phyloP scores from a whole-genome alignment of 2,113 vertebrate species.

The Hyla sarda region DNA sequence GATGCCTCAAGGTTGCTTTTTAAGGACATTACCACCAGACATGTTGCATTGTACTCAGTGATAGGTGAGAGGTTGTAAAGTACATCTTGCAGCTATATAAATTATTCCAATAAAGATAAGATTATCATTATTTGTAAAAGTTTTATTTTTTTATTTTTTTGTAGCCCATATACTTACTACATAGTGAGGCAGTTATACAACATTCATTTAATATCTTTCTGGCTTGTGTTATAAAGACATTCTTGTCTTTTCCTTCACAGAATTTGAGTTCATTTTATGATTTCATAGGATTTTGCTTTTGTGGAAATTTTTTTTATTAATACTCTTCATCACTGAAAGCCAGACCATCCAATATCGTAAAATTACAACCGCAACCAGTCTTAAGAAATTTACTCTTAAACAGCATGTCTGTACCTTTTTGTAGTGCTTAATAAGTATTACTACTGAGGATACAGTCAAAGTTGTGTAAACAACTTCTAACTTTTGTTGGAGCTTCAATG shows the following conservation, averaged over 20 bases:
- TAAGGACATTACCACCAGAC: no score
- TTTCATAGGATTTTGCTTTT: not conserved
- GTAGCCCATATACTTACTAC: not conserved
- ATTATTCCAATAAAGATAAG: not conserved
- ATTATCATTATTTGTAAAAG: not conserved
- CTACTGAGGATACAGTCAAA: not conserved
- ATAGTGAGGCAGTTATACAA: not conserved
- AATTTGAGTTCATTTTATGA: not conserved
- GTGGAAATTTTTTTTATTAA: not conserved
- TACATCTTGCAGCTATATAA: no score
- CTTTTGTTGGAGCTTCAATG: not conserved
- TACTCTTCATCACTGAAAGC: not conserved
- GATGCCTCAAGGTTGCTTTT: no score
- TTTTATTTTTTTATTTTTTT: no score
- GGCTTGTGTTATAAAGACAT: not conserved
- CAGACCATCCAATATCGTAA: not conserved
- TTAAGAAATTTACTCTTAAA: not conserved
- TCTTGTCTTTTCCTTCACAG: not conserved
- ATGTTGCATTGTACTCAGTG: no score
- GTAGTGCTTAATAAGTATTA: not conserved
- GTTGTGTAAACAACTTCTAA: not conserved
- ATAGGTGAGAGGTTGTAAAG: no score
- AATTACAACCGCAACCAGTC: not conserved
- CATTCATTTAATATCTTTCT: not conserved
- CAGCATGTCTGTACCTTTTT: constrained; percentile 11